Conservation (phyloP, 1,140 invertebrate genomes). For the Drosophila pseudoobscura region DNA sequence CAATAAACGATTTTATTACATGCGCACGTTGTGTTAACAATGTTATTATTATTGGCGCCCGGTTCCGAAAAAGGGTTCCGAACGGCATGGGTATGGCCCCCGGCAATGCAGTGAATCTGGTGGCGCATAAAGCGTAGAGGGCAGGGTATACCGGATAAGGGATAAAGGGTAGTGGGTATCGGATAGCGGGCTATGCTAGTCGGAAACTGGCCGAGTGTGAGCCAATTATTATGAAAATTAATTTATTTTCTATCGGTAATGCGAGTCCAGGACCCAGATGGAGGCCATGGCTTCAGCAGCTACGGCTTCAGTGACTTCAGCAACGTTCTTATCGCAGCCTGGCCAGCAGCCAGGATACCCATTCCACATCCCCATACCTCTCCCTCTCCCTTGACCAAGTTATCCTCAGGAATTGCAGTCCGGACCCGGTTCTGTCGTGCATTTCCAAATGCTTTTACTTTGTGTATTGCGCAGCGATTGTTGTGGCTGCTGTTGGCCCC, state of each 20-base stretch:
- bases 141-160: slow-evolving; percentile 12
- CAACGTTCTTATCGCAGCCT: slow-evolving; percentile 54
- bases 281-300: slow-evolving; percentile 1
- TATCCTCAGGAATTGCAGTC: slow-evolving; percentile 41
- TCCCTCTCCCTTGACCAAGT: slow-evolving; percentile 4
- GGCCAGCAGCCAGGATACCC: slow-evolving; percentile 31
- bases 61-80: slow-evolving; percentile 49
- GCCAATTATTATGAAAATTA: slow-evolving; percentile 79
- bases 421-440: slow-evolving; percentile 29
- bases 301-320: slow-evolving; percentile 8
- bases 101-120: slow-evolving; percentile 8
- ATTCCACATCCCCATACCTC: neutral
- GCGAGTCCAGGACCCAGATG: slow-evolving; percentile 22
- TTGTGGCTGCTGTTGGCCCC: slow-evolving; percentile 11
- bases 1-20: slow-evolving; percentile 83
- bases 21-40: slow-evolving; percentile 79
- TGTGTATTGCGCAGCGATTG: slow-evolving; percentile 42
- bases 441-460: slow-evolving; percentile 59
- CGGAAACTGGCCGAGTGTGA: slow-evolving; percentile 3
- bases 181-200: slow-evolving; percentile 1
- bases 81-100: neutral
- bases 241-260: slow-evolving; percentile 76
- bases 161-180: no score
- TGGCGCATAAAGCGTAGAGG: slow-evolving; percentile 3
- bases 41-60: slow-evolving; percentile 80